These are phyloP conservation scores for Numida meleagris DNA, from an alignment of 2,113 vertebrate species.

Conservation along the genomic window DNA sequence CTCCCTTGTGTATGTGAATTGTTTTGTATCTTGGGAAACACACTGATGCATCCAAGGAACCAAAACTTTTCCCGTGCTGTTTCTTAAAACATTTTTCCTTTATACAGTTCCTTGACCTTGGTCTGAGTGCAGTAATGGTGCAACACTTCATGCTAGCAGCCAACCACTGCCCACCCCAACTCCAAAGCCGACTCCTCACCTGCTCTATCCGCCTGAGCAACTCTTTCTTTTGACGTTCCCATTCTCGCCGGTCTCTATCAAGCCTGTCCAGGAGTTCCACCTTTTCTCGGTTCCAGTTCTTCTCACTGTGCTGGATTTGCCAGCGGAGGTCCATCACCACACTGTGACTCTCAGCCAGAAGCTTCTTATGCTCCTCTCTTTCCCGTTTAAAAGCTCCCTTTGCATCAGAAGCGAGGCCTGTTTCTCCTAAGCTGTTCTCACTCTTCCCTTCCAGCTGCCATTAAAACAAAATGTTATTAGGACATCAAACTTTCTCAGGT, in stretches of 20 bases:
- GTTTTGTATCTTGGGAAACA: constrained; percentile 21
- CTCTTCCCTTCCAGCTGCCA: constrained; percentile 77
- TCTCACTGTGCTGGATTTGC: constrained; percentile 92
- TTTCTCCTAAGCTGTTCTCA: constrained; percentile 66
- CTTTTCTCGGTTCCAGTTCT: constrained; percentile 89
- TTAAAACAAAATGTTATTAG: constrained; percentile 14
- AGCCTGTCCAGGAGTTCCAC: constrained; percentile 87
- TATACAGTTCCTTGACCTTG: neutral
- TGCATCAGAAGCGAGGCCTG: constrained; percentile 45
- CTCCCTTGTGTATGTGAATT: constrained; percentile 4
- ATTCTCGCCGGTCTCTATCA: constrained; percentile 86
- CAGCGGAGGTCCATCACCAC: constrained; percentile 90
- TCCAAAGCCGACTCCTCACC: constrained; percentile 43
- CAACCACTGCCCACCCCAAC: neutral
- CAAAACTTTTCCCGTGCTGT: neutral
- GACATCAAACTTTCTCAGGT: neutral
- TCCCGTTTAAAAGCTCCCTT: constrained; percentile 80
- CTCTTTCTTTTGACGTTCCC: constrained; percentile 87
- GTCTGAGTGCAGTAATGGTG: neutral
- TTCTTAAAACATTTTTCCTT: neutral
- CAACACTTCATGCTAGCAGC: neutral
- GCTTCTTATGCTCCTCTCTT: constrained; percentile 88
- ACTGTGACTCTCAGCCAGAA: constrained; percentile 89
- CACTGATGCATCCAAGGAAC: neutral
- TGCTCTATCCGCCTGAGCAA: constrained; percentile 87